phyloP scores from a whole-genome alignment of 1,140 invertebrate species.

The Drosophila bipectinata region DNA sequence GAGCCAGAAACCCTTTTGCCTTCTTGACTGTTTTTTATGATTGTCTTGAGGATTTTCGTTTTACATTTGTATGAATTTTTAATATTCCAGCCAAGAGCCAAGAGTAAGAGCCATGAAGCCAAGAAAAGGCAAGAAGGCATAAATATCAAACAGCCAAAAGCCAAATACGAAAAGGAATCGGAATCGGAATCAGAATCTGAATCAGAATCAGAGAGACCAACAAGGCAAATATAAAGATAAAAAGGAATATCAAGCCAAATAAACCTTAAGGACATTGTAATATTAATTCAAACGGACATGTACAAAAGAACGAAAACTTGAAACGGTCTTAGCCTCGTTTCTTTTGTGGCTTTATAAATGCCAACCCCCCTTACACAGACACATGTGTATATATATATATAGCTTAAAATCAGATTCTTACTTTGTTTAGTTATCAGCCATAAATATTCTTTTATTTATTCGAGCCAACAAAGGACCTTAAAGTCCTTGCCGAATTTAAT shows the following conservation, averaged over 20 bases:
- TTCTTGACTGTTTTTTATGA: slow-evolving; percentile 58
- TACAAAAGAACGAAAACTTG: slow-evolving; percentile 57
- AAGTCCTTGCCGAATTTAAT: slow-evolving; percentile 26
- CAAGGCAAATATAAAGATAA: slow-evolving; percentile 67
- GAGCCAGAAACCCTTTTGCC: slow-evolving; percentile 38
- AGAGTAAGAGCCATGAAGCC: slow-evolving; percentile 38
- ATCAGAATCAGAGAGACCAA: slow-evolving; percentile 24
- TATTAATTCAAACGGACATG: slow-evolving; percentile 82
- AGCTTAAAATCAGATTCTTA: slow-evolving; percentile 6
- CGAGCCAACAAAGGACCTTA: background rate
- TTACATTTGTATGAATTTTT: slow-evolving; percentile 82
- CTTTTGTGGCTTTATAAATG: slow-evolving; percentile 1
- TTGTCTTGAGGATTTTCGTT: slow-evolving; percentile 82
- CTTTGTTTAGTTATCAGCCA: too few species aligned
- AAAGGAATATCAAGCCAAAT: slow-evolving; percentile 80
- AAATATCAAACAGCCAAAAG: slow-evolving; percentile 75
- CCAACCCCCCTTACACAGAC: background rate
- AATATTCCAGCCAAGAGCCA: slow-evolving; percentile 59
- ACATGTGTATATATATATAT: background rate
- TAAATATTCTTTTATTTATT: too few species aligned
- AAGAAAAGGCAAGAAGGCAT: slow-evolving; percentile 50
- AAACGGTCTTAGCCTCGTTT: slow-evolving; percentile 51
- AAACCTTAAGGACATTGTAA: slow-evolving; percentile 82
- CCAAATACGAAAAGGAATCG: slow-evolving; percentile 55
- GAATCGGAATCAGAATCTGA: slow-evolving; percentile 59